Conservation (phyloP, 2,888 invertebrate genomes). For the Drosophila atripex region DNA sequence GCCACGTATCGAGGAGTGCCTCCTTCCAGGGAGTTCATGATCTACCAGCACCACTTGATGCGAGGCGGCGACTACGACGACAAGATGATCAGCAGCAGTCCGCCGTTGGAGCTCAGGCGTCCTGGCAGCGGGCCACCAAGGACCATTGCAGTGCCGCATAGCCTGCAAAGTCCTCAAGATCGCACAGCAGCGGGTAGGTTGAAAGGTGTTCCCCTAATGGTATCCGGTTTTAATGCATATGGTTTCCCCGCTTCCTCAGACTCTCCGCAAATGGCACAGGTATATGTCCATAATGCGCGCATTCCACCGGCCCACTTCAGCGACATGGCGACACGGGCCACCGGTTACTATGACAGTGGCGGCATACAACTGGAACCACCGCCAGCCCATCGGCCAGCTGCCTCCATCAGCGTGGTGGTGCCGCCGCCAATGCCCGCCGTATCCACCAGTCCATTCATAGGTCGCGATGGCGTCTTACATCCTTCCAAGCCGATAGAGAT, state of each 20-base stretch:
- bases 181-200: conserved; percentile 86
- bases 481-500: conserved; percentile 81
- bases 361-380: conserved; percentile 85
- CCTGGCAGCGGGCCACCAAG: conserved; percentile 86
- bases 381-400: conserved; percentile 85
- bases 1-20: conserved; percentile 82
- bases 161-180: conserved; percentile 89
- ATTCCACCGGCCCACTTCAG: conserved; percentile 84
- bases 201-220: fast-evolving
- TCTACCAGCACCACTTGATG: conserved; percentile 84
- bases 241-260: conserved; percentile 77
- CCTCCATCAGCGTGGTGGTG: conserved; percentile 83
- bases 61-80: conserved; percentile 82
- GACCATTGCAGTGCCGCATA: conserved; percentile 87
- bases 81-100: conserved; percentile 86
- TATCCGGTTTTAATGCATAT: neutral
- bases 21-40: conserved; percentile 79
- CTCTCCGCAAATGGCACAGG: conserved; percentile 89
- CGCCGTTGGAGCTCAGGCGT: conserved; percentile 89
- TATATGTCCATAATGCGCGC: conserved; percentile 86
- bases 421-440: conserved; percentile 76
- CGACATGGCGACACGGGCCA: conserved; percentile 82
- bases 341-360: conserved; percentile 85
- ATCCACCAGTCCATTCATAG: conserved; percentile 70
- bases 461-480: conserved; percentile 71